phyloP scores from a whole-genome alignment of 1,140 invertebrate genomes.

The Drosophila nasuta region DNA sequence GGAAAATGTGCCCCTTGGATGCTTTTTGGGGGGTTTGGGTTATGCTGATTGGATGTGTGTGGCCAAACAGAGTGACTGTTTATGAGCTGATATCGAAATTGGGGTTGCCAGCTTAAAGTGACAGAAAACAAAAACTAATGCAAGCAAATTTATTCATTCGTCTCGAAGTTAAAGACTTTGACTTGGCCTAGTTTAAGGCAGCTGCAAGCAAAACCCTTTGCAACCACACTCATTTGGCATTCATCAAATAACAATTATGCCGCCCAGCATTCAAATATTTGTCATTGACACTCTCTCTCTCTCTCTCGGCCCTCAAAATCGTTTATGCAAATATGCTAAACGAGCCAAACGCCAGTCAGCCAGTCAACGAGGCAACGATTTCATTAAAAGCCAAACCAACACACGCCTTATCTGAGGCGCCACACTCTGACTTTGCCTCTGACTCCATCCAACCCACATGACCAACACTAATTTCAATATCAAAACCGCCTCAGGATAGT shows the following conservation, averaged over 20 bases:
- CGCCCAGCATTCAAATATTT: constrained; percentile 66
- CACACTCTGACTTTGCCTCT: constrained; percentile 1
- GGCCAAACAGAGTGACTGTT: constrained; percentile 17
- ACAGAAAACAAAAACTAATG: constrained; percentile 11
- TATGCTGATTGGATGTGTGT: constrained; percentile 55
- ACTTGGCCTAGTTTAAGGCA: neutral
- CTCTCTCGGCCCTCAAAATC: constrained; percentile 27
- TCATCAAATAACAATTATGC: constrained; percentile 69
- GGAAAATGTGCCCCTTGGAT: constrained; percentile 47
- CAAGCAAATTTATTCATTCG: neutral
- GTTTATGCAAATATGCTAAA: constrained; percentile 71
- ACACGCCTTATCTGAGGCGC: constrained; percentile 57
- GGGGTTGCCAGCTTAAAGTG: constrained; percentile 8
- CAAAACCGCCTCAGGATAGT: constrained; percentile 54
- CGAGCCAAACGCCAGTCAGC: constrained; percentile 1
- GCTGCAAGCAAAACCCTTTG: constrained; percentile 14
- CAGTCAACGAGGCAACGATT: constrained; percentile 54
- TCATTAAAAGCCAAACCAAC: constrained; percentile 63
- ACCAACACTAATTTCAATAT: constrained; percentile 74
- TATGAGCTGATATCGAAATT: constrained; percentile 39
- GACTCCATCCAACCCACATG: constrained; percentile 10
- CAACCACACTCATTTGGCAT: constrained; percentile 17
- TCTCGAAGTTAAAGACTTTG: neutral
- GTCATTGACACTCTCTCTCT: constrained; percentile 37
- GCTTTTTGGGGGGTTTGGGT: constrained; percentile 21